Percentiles rank a stretch among this genome's conserved stretches.
Conservation (phyloP, 37 sponge, comb jelly and placozoan genomes). For the Agelas oroides region DNA sequence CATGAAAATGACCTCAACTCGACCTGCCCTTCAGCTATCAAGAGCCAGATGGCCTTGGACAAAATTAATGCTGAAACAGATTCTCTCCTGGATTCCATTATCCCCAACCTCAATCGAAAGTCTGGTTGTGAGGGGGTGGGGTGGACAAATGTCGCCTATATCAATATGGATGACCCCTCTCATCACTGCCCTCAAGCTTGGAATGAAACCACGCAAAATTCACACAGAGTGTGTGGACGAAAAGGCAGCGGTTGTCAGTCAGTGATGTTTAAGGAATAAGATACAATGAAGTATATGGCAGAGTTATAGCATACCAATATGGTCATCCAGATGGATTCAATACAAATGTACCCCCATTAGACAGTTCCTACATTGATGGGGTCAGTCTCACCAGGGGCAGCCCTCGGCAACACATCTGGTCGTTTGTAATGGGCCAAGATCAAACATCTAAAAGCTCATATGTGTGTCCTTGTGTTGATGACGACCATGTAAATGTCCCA, state of each 20-base stretch:
- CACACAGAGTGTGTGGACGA: too few species aligned
- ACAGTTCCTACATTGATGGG: not conserved
- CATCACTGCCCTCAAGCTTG: too few species aligned
- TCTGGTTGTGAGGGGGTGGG: not conserved
- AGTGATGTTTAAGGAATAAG: not conserved
- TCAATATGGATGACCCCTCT: conserved; percentile 16
- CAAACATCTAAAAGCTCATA: too few species aligned
- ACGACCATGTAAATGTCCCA: too few species aligned
- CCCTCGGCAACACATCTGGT: conserved; percentile 16
- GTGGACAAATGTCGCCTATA: conserved; percentile 19
- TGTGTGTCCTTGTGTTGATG: not conserved
- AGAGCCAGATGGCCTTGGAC: too few species aligned
- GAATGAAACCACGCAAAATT: too few species aligned
- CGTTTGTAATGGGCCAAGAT: not conserved
- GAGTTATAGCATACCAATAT: not conserved
- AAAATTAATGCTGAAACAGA: too few species aligned
- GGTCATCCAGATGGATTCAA: not conserved
- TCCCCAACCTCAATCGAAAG: too few species aligned
- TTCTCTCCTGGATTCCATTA: too few species aligned
- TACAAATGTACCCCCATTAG: not conserved
- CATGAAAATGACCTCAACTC: too few species aligned
- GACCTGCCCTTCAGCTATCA: too few species aligned
- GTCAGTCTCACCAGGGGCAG: not conserved
- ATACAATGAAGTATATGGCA: not conserved
- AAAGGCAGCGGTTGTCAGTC: too few species aligned